These are phyloP conservation scores for Phyllotreta striolata DNA, from an alignment of 2,888 invertebrate species.

Conservation along the genomic window DNA sequence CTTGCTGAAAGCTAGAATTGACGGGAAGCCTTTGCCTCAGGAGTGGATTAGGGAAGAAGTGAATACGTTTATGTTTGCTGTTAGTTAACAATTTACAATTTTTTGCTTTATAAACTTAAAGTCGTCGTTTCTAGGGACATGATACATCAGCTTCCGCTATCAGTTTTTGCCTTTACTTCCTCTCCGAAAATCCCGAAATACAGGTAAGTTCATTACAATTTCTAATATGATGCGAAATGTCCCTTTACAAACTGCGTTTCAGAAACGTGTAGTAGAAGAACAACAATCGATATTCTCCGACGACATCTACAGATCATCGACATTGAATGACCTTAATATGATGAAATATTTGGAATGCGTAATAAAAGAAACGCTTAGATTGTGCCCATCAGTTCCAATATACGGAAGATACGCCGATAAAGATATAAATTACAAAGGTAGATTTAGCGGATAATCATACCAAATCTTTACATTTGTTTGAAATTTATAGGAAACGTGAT, in stretches of 20 bases:
- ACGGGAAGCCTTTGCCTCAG: conserved; percentile 67
- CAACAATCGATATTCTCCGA: conserved; percentile 52
- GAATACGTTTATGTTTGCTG: conserved; percentile 77
- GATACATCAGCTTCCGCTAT: conserved; percentile 62
- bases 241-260: conserved; percentile 34
- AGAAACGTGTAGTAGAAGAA: conserved; percentile 56
- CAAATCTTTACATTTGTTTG: neutral
- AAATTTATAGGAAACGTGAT: conserved; percentile 42
- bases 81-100: conserved; percentile 51
- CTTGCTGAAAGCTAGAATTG: conserved; percentile 67
- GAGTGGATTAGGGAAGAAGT: conserved; percentile 72
- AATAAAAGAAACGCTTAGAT: conserved; percentile 52
- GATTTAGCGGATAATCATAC: neutral
- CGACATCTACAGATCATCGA: conserved; percentile 41
- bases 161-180: conserved; percentile 59
- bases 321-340: conserved; percentile 49
- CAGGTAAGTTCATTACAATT: conserved; percentile 50
- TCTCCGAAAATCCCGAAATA: conserved; percentile 59
- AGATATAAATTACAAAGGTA: conserved; percentile 43
- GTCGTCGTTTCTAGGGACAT: conserved; percentile 54
- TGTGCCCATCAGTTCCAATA: conserved; percentile 53
- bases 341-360: conserved; percentile 56
- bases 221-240: neutral
- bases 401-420: conserved; percentile 44
- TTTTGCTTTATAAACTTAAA: neutral